phyloP scores from a whole-genome alignment of 2,888 invertebrate genomes.

The Caenorhabditis angaria region DNA sequence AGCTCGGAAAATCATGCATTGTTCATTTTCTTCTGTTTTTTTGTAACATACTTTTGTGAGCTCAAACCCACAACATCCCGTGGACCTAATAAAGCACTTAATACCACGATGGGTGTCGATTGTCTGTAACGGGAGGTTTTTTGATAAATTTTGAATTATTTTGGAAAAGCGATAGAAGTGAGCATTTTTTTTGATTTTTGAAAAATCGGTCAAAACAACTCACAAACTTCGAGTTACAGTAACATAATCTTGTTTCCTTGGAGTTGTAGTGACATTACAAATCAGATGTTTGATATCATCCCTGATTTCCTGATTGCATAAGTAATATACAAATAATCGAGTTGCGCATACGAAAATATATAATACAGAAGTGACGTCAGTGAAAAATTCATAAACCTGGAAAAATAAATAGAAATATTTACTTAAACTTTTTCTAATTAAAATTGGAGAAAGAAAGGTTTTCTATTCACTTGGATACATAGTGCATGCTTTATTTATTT shows the following conservation, averaged over 20 bases:
- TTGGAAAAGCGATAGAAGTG: not conserved
- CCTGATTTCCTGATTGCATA: constrained; percentile 62
- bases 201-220: too few species aligned
- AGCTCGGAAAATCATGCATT: constrained; percentile 13
- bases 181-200: too few species aligned
- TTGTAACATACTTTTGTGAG: not conserved
- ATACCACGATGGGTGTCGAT: constrained; percentile 31
- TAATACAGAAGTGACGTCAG: constrained; percentile 66
- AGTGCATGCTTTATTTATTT: too few species aligned
- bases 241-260: constrained; percentile 37
- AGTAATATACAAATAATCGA: constrained; percentile 63
- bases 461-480: too few species aligned
- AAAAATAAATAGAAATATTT: constrained; percentile 16
- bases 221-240: constrained; percentile 24
- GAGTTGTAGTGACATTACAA: constrained; percentile 23
- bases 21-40: not conserved
- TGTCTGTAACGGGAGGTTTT: constrained; percentile 19
- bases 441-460: too few species aligned
- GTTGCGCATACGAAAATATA: constrained; percentile 69
- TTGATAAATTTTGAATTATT: too few species aligned
- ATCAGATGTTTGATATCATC: constrained; percentile 39
- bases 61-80: constrained; percentile 18
- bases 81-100: constrained; percentile 28
- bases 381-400: constrained; percentile 67
- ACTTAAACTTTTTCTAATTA: too few species aligned